phyloP scores from a whole-genome alignment of 1,140 invertebrate genomes.

The Dinoponera quadriceps region DNA sequence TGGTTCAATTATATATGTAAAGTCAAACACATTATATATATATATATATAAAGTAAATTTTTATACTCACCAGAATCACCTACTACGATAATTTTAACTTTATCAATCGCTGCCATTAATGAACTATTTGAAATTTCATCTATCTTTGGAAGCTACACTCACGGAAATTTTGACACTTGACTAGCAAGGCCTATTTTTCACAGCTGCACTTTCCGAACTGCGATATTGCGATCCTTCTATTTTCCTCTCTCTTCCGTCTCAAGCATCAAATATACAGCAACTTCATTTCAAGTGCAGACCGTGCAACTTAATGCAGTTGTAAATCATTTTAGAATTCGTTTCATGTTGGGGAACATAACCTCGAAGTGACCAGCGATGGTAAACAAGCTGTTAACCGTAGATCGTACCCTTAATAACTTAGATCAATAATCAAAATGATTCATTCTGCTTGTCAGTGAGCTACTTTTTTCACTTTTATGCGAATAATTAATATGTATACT shows the following conservation, averaged over 20 bases:
- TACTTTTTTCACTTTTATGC: too few relatives aligned
- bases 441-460: constrained; percentile 14
- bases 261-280: too few relatives aligned
- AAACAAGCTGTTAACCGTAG: constrained; percentile 48
- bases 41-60: not conserved
- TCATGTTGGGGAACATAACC: not conserved
- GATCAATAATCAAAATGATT: constrained; percentile 18
- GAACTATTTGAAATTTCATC: constrained; percentile 31
- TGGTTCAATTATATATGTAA: not conserved
- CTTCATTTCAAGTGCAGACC: too few relatives aligned
- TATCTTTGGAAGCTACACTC: not conserved
- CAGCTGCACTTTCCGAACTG: too few relatives aligned
- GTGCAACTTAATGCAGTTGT: too few relatives aligned
- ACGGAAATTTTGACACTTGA: constrained; percentile 36
- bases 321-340: constrained; percentile 40
- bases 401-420: not conserved
- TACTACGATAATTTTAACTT: constrained; percentile 96
- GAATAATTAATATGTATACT: constrained; percentile 32
- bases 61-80: constrained; percentile 93
- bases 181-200: not conserved
- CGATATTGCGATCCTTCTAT: too few relatives aligned
- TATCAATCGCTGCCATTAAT: constrained; percentile 91
- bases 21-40: not conserved
- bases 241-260: too few relatives aligned
- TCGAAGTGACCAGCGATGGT: too few relatives aligned